Evolutionary conservation across 2,888 invertebrate genomes (phyloP), one percentile per base, ranked within the genome.

Genomic region (Pyrocoelia pectoralis): DNA sequence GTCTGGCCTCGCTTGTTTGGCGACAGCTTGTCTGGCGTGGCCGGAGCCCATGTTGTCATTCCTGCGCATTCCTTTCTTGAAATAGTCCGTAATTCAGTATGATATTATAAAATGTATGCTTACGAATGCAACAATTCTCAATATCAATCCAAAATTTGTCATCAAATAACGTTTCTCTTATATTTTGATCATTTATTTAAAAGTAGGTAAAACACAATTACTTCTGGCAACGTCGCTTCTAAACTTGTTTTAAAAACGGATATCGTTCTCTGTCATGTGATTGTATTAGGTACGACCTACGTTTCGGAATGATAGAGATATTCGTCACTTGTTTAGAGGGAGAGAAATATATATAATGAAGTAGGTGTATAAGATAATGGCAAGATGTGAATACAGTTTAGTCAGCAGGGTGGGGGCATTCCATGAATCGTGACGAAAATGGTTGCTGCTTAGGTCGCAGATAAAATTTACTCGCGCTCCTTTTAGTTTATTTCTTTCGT

Each of bases 21-120:
- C 93, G 93, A 93, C 93, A 93, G 92, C 91, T 90, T 93, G 93
- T 93, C 93, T 93, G 92, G 92, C 89, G 86, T 89, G 89, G 89
- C 87, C 88, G 83, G 69, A 78, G 79, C 85, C 89, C 79, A 69
- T 82, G 91, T 88, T 91, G 90, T 86, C 90, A 83, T 71, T 74
- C 77, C 77, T 78, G 78, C 84, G 74, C 85, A 87, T 81, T 80
- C 80, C 79, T 33, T 8, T n/a, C n/a, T n/a, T 33, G 2, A 33
- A n/a, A 33, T n/a, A 6, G 2, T 33, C 33, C 2, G 2, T 3
- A 33, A 33, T n/a, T 6, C 2, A 2, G 33, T n/a, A 10, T 33
- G 2, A 33, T 33, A 4, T 48, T 9, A 17, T 3, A 17, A 48
- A 33, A 10, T 33, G 8, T 33, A 3, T 33, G 33, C n/a, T 10